Evolutionary conservation across 2,113 vertebrate species (phyloP), one percentile per base, ranked within the genome.

Genomic region (Orycteropus afer): DNA sequence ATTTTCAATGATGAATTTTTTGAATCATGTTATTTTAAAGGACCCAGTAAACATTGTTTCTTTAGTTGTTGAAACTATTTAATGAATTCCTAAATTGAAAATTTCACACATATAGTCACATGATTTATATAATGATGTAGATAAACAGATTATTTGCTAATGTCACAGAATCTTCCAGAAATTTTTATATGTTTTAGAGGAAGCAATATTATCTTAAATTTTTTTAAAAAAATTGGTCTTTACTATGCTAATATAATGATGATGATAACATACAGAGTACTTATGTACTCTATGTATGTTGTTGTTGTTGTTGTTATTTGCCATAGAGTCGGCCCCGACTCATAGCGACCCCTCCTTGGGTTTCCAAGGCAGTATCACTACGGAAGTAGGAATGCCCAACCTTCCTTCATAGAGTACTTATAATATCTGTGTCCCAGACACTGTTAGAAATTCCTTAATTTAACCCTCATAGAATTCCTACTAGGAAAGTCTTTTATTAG

Each of bases 201-300:
- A 94, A 82, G 57, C 32, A 88, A n/a, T 91, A 59, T 82, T 90
- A 34, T 73, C 69, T 91, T 90, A 90, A 81, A 83, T 73, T 34
- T n/a, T n/a, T n/a, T 17, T 29, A 25, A 90, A 87, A 89, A 76
- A 42, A 63, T 1, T 83, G 8, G 22, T 61, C 15, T 93, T 89
- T 79, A 51, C 47, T 55, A 27, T 86, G 55, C 74, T 91, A 80
- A 76, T 81, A 37, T 84, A 42, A 84, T 89, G 61, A 82, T 89
- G 9, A 67, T 74, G 83, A 81, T 89, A 84, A 57, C 25, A 79
- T 34, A 74, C 25, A 32, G n/a, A n/a, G n/a, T n/a, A n/a, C n/a
- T n/a, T 25, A 1, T 49, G n/a, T n/a, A n/a, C n/a, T n/a, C n/a
- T n/a, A n/a, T n/a, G n/a, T n/a, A n/a, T n/a, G n/a, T n/a, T n/a